Base-by-base conservation (phyloP, 1,140 invertebrate species). In the Musca domestica region DNA sequence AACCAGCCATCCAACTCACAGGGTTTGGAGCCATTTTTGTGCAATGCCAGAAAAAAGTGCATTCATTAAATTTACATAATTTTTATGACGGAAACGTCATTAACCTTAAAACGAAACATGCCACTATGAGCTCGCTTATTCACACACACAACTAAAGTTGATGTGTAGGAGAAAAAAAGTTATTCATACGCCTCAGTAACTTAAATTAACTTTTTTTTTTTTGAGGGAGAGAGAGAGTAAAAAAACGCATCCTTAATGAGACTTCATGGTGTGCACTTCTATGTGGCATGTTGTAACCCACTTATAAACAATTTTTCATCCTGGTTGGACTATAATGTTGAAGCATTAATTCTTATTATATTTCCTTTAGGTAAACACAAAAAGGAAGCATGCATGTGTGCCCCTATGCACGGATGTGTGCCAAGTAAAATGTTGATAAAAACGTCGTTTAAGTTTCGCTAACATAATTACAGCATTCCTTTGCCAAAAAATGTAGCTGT, bases 11-110 rank as follows among this genome's bases (percentile, higher is more conserved):
- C 34, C 34, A 41, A 5, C 34, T 10, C 5, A 41, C 34, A 41
- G 10, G 10, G 34, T 41, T 41, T 5, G 34, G 2, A 41, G 34
- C 34, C 34, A 41, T 9, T 41, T 41, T 41, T 41, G 10, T 41
- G 34, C 34, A 41, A 5, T 12, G 5, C 63, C 10, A 49, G 34
- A 52, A 34, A 66, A 51, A 66, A 66, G 64, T 66, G 64, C 64
- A 66, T 66, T 66, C 64, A 66, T 66, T 69, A 54, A 54, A 61
- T 63, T 69, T 66, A 41, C 54, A 69, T 58, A 67, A 61, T 63
- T 69, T 69, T 69, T 61, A 66, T 66, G 54, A 20, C 19, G 56
- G 56, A 52, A 49, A 65, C 68, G 47, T 67, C 68, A 67, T 69
- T 69, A 67, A 69, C 68, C 68, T 69, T 54, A 63, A 69, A 67